Evolutionary conservation across 1,140 invertebrate species (phyloP).

Genomic region (Listronotus bonariensis): DNA sequence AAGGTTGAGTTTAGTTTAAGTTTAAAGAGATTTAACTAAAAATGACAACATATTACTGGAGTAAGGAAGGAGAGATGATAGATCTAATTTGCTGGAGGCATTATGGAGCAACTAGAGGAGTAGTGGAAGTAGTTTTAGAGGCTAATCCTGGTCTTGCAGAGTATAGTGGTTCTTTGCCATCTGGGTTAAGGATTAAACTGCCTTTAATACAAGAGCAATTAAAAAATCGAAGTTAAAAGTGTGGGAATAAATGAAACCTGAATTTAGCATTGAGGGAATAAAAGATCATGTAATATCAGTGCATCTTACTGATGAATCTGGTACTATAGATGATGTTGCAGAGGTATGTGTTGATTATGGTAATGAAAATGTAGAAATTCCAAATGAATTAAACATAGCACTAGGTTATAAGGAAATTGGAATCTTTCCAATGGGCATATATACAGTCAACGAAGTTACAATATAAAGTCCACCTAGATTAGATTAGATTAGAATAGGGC

Average conservation of each 20-base stretch:
- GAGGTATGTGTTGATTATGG: neutral
- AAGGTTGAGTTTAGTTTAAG: slow-evolving; percentile 1
- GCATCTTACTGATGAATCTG: neutral
- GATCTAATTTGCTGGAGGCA: slow-evolving; percentile 1
- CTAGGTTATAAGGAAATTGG: neutral
- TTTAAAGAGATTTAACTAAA: slow-evolving; percentile 1
- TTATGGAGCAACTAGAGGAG: slow-evolving; percentile 1
- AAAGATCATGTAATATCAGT: neutral
- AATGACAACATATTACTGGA: slow-evolving; percentile 1
- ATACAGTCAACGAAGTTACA: too few relatives aligned
- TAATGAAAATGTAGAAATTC: neutral
- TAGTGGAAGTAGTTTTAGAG: slow-evolving; percentile 1
- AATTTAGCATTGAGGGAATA: neutral
- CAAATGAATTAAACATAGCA: neutral
- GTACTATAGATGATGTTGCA: neutral
- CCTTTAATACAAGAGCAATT: neutral
- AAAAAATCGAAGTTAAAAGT: neutral
- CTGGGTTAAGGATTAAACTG: neutral
- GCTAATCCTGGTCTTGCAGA: slow-evolving; percentile 1
- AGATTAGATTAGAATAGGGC: too few relatives aligned
- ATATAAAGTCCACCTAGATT: neutral
- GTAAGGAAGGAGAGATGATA: slow-evolving; percentile 1
- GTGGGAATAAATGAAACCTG: neutral
- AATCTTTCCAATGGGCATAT: neutral
- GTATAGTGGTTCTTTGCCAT: neutral